Conservation (phyloP, 2,888 invertebrate species). For the Polymixis lichenea region DNA sequence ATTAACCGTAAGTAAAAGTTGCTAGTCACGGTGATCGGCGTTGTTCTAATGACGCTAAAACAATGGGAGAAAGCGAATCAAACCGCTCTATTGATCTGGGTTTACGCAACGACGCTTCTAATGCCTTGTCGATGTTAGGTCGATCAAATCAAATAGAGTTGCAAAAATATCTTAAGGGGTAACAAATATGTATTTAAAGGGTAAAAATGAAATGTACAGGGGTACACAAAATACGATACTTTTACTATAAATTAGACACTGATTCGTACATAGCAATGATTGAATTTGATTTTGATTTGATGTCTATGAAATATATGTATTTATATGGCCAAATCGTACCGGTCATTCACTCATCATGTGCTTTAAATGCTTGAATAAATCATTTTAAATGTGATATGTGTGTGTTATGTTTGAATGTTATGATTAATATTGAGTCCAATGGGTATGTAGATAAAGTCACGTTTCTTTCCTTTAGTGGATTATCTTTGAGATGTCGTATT, state of each 20-base stretch:
- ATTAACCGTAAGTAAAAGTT: constrained; percentile 60
- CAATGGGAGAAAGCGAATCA: constrained; percentile 66
- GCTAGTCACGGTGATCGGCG: constrained; percentile 59
- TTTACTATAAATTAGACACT: no score
- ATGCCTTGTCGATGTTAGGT: constrained; percentile 38
- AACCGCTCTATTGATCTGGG: constrained; percentile 52
- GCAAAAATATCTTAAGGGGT: no score
- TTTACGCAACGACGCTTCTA: constrained; percentile 53
- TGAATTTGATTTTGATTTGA: no score
- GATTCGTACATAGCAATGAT: no score
- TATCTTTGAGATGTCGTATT: constrained; percentile 21
- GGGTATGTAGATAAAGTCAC: constrained; percentile 6
- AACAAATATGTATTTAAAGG: no score
- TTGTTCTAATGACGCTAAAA: constrained; percentile 59
- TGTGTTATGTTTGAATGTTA: not conserved
- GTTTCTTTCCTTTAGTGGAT: constrained; percentile 24
- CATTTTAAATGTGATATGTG: not conserved
- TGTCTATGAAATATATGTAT: no score
- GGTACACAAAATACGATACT: no score
- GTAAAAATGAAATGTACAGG: no score
- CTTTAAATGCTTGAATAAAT: not conserved
- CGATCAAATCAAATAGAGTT: not conserved
- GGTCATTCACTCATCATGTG: not conserved
- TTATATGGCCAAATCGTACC: not conserved
- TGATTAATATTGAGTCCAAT: not conserved